Percentiles rank a stretch among this genome's conserved stretches.
Conservation (phyloP, 1,140 invertebrate genomes). For the Ericerus pela region DNA sequence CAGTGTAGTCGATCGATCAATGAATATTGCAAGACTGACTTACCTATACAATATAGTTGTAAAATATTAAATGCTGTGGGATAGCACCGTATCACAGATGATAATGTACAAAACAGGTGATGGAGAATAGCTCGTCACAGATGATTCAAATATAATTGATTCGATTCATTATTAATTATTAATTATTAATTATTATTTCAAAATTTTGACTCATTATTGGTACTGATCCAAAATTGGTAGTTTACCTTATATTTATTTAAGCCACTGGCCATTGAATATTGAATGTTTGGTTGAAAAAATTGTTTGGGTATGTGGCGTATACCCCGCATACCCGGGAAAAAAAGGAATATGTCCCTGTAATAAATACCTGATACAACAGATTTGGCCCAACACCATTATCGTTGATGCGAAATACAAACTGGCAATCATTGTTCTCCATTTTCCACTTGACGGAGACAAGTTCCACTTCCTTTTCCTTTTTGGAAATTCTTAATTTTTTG, state of each 20-base stretch:
- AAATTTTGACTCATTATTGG: not conserved
- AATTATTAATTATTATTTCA: not conserved
- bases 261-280: too few species aligned
- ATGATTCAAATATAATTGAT: not conserved
- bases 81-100: too few species aligned
- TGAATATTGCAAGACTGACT: too few species aligned
- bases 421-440: conserved; percentile 23
- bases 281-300: not conserved
- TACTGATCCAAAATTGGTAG: too few species aligned
- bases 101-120: too few species aligned
- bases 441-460: not conserved
- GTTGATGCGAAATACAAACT: conserved; percentile 55
- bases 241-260: not conserved
- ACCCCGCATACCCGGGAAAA: too few species aligned
- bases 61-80: too few species aligned
- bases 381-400: conserved; percentile 59
- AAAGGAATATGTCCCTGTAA: too few species aligned
- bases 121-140: too few species aligned
- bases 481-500: not conserved
- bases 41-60: too few species aligned
- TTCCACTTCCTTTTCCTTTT: too few species aligned
- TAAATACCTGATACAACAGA: conserved; percentile 49
- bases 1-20: too few species aligned
- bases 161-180: not conserved
- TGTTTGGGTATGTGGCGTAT: not conserved